Percentiles rank a stretch among this genome's conserved stretches.
Conservation (phyloP, 2,888 invertebrate species). For the Willowsia nigromaculata region DNA sequence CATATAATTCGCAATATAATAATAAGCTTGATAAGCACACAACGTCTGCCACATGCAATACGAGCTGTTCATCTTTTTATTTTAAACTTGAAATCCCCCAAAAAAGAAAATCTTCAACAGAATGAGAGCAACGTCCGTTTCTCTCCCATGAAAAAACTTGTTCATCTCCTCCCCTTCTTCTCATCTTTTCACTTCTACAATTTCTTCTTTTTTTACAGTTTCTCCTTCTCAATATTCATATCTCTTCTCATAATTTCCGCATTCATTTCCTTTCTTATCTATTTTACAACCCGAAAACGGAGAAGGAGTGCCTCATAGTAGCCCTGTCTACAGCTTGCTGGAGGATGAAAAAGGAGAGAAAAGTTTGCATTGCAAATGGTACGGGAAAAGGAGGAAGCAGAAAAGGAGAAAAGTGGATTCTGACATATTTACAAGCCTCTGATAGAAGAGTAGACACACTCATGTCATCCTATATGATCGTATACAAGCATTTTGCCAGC, state of each 20-base stretch:
- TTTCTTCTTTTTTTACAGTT: background rate
- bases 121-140: background rate
- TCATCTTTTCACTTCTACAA: background rate
- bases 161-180: background rate
- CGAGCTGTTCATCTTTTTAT: background rate
- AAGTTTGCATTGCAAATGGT: background rate
- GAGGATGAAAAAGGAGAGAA: background rate
- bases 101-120: background rate
- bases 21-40: background rate
- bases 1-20: background rate
- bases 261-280: conserved; percentile 68
- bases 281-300: conserved; percentile 42
- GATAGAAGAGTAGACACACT: background rate
- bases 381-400: background rate
- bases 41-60: background rate
- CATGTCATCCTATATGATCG: background rate
- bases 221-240: conserved; percentile 50
- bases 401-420: background rate
- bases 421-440: background rate
- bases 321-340: too few relatives aligned
- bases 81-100: background rate
- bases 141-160: background rate
- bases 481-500: background rate
- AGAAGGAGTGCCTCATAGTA: background rate
- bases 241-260: conserved; percentile 65